Percentiles rank a stretch among this genome's conserved stretches.
Evolutionary conservation across 2,113 vertebrate genomes (phyloP).

Genomic region (Acinonyx jubatus): DNA sequence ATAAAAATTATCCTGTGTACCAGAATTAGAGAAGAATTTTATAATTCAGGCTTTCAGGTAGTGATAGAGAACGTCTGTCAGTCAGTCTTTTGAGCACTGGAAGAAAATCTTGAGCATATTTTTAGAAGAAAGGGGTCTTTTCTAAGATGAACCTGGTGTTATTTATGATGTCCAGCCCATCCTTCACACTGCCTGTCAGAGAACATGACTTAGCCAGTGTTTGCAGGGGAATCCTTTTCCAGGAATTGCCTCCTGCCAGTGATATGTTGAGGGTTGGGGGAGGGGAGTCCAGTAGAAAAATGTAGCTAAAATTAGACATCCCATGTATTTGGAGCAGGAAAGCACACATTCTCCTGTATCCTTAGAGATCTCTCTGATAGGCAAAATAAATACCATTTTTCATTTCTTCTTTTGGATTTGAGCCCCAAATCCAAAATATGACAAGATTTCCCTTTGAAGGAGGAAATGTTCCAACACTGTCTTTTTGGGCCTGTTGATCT

Average conservation of each 20-base stretch:
- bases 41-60: not conserved
- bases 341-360: not conserved
- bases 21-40: constrained; percentile 23
- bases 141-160: not conserved
- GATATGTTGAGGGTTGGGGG: not conserved
- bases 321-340: not conserved
- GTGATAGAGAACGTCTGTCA: not conserved
- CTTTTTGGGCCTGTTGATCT: not conserved
- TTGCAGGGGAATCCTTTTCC: not conserved
- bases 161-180: not conserved
- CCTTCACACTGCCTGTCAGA: not conserved
- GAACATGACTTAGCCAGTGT: not conserved
- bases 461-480: not conserved
- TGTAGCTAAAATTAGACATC: not conserved
- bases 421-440: not conserved
- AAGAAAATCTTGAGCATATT: not conserved
- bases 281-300: not conserved
- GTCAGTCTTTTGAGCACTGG: not conserved
- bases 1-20: not conserved
- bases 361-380: not conserved
- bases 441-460: not conserved
- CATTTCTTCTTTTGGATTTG: not conserved
- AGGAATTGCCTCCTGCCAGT: not conserved
- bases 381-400: not conserved
- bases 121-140: not conserved